Percentiles rank a stretch among this genome's conserved stretches.
phyloP scores from a whole-genome alignment of 2,888 invertebrate species.

The Conomelus anceps region DNA sequence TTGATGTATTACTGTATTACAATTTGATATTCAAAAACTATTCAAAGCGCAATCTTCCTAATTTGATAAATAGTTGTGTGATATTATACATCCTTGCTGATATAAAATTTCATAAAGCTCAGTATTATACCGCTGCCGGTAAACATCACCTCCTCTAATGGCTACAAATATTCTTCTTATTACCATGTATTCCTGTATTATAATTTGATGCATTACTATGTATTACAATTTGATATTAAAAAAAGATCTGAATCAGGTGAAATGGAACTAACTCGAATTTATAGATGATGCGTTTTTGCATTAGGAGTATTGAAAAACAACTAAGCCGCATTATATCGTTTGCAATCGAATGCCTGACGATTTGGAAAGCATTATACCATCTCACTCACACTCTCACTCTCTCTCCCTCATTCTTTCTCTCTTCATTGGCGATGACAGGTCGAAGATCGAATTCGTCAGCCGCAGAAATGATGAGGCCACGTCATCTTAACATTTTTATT shows the following conservation, averaged over 20 bases:
- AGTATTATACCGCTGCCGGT: no score
- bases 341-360: background rate
- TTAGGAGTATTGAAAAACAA: background rate
- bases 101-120: no score
- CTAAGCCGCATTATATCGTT: background rate
- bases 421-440: background rate
- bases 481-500: background rate
- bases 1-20: no score
- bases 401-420: background rate
- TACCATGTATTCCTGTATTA: no score
- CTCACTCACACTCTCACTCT: background rate
- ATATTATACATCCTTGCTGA: no score
- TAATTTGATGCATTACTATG: background rate
- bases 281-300: background rate
- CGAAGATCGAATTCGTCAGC: background rate
- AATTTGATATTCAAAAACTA: no score
- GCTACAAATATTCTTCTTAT: no score
- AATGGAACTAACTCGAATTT: background rate
- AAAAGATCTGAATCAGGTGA: background rate
- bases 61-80: no score
- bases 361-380: background rate
- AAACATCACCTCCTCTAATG: no score
- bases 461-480: background rate
- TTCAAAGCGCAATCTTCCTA: no score
- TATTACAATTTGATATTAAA: background rate